A percentile compares a stretch with the other conserved stretches of the same genome.
phyloP scores from a whole-genome alignment of 2,888 invertebrate species.

The Cacoxenus indagator region DNA sequence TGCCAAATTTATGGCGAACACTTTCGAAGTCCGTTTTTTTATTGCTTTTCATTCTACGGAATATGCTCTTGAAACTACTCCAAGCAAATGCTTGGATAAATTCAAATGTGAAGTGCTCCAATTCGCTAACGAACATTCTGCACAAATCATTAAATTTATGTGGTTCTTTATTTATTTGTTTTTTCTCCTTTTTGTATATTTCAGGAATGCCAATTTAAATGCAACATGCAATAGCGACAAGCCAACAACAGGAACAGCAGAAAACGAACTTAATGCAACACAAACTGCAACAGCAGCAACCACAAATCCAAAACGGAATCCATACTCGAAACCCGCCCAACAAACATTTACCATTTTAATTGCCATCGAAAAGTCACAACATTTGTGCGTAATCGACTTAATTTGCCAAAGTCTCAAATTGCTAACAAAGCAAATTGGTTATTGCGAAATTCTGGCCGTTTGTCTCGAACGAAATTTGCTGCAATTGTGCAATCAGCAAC shows the following conservation, averaged over 20 bases:
- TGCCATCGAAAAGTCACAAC: conserved; percentile 69
- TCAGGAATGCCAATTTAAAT: conserved; percentile 19
- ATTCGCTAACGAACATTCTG: neutral
- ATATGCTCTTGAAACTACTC: no score
- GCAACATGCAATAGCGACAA: conserved; percentile 14
- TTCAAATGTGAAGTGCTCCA: neutral
- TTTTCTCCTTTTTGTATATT: neutral
- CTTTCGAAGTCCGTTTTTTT: no score
- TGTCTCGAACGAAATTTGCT: conserved; percentile 65
- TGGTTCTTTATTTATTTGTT: neutral
- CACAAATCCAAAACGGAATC: conserved; percentile 42
- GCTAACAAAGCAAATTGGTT: conserved; percentile 69
- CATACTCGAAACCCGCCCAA: conserved; percentile 50
- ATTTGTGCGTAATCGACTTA: conserved; percentile 71
- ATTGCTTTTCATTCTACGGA: no score
- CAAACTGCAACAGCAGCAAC: conserved; percentile 42
- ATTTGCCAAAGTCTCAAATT: conserved; percentile 71
- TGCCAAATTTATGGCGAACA: no score
- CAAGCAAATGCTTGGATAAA: no score
- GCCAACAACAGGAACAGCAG: conserved; percentile 27
- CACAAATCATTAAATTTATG: conserved; percentile 4
- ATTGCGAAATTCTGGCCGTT: conserved; percentile 69
- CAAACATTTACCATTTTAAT: conserved; percentile 70
- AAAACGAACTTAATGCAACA: conserved; percentile 38
- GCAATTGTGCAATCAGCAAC: conserved; percentile 58